phyloP scores from a whole-genome alignment of 2,113 vertebrate species.

The Oxygymnocypris stewartii region DNA sequence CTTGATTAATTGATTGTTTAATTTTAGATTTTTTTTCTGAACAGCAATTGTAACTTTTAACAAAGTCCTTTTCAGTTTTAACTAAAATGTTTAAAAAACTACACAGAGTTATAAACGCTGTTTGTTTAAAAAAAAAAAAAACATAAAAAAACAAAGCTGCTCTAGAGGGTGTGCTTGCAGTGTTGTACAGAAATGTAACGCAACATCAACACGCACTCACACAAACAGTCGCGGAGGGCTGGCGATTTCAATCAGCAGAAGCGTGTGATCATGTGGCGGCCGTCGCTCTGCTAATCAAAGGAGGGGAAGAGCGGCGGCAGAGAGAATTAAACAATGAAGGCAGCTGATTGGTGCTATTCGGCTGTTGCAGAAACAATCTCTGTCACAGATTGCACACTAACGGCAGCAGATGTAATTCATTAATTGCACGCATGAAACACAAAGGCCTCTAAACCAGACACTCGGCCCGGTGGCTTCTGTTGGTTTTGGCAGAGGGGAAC shows the following conservation, averaged over 20 bases:
- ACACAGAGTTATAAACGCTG: not conserved
- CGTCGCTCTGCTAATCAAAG: constrained; percentile 71
- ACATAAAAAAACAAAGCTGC: not conserved
- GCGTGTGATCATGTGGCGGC: not conserved
- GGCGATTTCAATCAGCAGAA: constrained; percentile 68
- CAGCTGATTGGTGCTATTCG: constrained; percentile 73
- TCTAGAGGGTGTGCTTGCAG: not conserved
- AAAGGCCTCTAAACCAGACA: constrained; percentile 52
- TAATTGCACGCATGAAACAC: constrained; percentile 76
- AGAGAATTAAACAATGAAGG: constrained; percentile 76
- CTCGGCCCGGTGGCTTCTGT: constrained; percentile 63
- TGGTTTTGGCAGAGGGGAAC: constrained; percentile 56
- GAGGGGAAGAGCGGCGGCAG: constrained; percentile 70
- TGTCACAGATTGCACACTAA: constrained; percentile 77
- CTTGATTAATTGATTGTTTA: too few species aligned
- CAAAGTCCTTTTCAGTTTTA: too few species aligned
- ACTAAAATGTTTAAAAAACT: too few species aligned
- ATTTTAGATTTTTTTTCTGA: too few species aligned
- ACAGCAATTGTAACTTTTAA: too few species aligned
- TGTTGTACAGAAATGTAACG: not conserved
- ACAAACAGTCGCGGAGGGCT: constrained; percentile 18
- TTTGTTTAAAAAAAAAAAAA: not conserved
- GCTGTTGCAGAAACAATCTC: constrained; percentile 75
- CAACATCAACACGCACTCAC: not conserved
- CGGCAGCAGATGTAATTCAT: constrained; percentile 79